Conservation (phyloP, 23 tunicate species). For the Diplosoma virens region DNA sequence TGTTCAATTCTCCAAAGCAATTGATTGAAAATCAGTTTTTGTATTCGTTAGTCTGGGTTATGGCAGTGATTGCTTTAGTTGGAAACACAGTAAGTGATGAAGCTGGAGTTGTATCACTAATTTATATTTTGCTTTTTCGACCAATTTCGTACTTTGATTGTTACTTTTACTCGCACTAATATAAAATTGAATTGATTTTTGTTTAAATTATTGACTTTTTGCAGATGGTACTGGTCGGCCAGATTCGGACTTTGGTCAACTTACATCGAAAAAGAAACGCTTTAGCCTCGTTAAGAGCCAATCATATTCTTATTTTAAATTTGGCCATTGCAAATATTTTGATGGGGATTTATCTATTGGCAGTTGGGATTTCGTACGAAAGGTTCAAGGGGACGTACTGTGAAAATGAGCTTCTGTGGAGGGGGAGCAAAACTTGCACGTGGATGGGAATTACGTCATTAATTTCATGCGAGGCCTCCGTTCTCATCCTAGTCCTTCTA, state of each 20-base stretch:
- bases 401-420: constrained; percentile 20
- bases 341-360: constrained; percentile 32
- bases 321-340: constrained; percentile 18
- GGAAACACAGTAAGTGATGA: constrained; percentile 15
- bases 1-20: neutral
- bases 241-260: neutral
- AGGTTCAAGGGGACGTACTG: constrained; percentile 24
- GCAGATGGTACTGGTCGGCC: constrained; percentile 20
- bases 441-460: constrained; percentile 32
- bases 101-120: too few species aligned
- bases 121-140: too few species aligned
- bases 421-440: constrained; percentile 24
- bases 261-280: neutral
- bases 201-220: too few species aligned
- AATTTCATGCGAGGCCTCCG: constrained; percentile 20
- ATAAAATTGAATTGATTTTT: too few species aligned
- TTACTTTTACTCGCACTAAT: too few species aligned
- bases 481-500: constrained; percentile 10
- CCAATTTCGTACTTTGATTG: too few species aligned
- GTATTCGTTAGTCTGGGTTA: constrained; percentile 10
- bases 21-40: constrained; percentile 3
- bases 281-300: constrained; percentile 33
- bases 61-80: constrained; percentile 6
- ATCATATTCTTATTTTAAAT: constrained; percentile 25
- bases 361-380: constrained; percentile 33